Conservation (phyloP, 2,888 invertebrate genomes). For the Empis stercorea region DNA sequence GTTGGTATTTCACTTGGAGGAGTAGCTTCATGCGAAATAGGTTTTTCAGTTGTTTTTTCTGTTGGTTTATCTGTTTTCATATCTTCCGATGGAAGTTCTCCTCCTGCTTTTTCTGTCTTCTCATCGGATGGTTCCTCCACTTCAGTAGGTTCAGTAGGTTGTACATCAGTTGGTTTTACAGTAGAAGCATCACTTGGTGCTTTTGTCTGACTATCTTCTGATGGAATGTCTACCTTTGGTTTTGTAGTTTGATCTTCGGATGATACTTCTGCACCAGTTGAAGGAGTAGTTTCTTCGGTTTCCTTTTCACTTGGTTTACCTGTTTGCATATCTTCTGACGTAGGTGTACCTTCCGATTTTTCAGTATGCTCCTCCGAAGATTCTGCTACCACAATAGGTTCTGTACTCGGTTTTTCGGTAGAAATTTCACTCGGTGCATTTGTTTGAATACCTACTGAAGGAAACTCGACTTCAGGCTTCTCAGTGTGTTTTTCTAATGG, state of each 20-base stretch:
- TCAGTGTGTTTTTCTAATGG: neutral
- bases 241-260: slow-evolving; percentile 6
- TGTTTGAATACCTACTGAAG: neutral
- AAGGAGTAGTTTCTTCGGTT: slow-evolving; percentile 2
- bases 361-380: slow-evolving; percentile 9
- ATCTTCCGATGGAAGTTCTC: neutral
- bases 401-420: slow-evolving; percentile 7
- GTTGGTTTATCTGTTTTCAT: slow-evolving; percentile 20
- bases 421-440: slow-evolving; percentile 5
- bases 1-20: slow-evolving; percentile 6
- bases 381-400: slow-evolving; percentile 10
- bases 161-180: neutral
- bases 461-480: slow-evolving; percentile 1
- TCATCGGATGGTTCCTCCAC: neutral
- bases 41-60: neutral
- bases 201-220: neutral
- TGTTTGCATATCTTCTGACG: neutral
- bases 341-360: neutral
- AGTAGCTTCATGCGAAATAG: neutral
- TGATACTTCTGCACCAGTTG: neutral
- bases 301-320: slow-evolving; percentile 8
- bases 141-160: neutral
- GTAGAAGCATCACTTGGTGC: neutral
- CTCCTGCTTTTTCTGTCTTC: neutral
- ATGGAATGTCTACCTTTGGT: neutral